A percentile compares a stretch with the other conserved stretches of the same genome.
Conservation (phyloP, 2,797 vertebrate species). For the Microtus californicus region DNA sequence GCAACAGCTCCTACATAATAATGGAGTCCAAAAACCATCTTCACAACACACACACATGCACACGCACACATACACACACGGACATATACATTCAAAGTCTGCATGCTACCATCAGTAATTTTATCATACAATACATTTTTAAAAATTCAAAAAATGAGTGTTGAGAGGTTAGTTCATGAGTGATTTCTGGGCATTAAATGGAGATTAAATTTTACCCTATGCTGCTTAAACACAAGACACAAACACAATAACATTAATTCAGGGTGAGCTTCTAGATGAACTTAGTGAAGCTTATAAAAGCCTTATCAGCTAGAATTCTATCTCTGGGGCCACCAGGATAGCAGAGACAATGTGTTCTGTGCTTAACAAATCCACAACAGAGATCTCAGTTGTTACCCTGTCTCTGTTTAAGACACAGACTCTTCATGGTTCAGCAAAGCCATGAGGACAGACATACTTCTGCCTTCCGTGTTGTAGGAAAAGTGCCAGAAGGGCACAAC, state of each 20-base stretch:
- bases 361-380: not conserved
- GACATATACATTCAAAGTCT: not conserved
- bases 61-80: not conserved
- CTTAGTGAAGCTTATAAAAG: not conserved
- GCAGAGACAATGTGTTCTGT: not conserved
- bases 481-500: not conserved
- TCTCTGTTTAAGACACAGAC: not conserved
- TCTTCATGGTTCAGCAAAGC: not conserved
- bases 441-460: not conserved
- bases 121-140: not conserved
- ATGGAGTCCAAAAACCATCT: not conserved
- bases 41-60: not conserved
- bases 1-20: not conserved
- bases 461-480: no score
- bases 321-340: not conserved
- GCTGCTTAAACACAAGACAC: not conserved
- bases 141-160: not conserved
- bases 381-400: not conserved
- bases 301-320: not conserved
- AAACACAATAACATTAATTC: not conserved
- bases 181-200: not conserved
- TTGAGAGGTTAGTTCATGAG: not conserved
- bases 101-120: not conserved
- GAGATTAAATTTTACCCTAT: not conserved
- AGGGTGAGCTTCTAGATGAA: not conserved